Percentiles rank a stretch among this genome's conserved stretches.
Conservation (phyloP, 2,113 vertebrate genomes). For the Terrapene triunguis region DNA sequence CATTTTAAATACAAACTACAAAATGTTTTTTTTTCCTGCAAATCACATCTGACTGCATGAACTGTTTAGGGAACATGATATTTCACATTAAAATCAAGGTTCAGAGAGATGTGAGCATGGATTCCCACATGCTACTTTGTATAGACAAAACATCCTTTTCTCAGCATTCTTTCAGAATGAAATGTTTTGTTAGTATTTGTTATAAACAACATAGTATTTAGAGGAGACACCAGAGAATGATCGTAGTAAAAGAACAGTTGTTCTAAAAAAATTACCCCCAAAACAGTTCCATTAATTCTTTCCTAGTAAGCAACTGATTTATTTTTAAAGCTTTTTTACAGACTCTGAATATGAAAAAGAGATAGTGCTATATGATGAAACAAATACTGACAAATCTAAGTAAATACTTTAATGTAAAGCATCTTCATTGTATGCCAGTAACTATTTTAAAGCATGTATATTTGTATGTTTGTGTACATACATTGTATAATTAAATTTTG, state of each 20-base stretch:
- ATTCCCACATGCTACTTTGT: constrained; percentile 74
- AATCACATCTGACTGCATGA: constrained; percentile 10
- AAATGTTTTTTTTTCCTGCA: constrained; percentile 23
- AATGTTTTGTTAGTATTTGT: constrained; percentile 77
- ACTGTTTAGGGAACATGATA: constrained; percentile 45
- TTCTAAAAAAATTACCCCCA: constrained; percentile 18
- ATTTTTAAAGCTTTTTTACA: constrained; percentile 52
- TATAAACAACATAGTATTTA: constrained; percentile 63
- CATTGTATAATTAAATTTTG: constrained; percentile 72
- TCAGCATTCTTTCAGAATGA: constrained; percentile 71
- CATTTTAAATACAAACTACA: constrained; percentile 19
- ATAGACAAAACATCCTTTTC: constrained; percentile 62
- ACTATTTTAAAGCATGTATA: constrained; percentile 66
- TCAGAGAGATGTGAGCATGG: constrained; percentile 60
- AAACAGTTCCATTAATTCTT: constrained; percentile 41
- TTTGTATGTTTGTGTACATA: constrained; percentile 77
- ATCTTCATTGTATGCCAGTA: constrained; percentile 61
- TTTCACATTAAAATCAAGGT: constrained; percentile 46
- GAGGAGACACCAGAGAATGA: constrained; percentile 12
- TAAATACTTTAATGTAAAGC: constrained; percentile 64
- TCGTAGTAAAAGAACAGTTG: constrained; percentile 39
- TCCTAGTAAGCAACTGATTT: constrained; percentile 22
- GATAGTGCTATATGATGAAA: constrained; percentile 48
- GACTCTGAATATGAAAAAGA: constrained; percentile 22
- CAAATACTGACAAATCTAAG: constrained; percentile 73